A percentile compares a stretch with the other conserved stretches of the same genome.
Evolutionary conservation across 2,113 vertebrate genomes (phyloP).

Genomic region (Tylochromis polylepis): DNA sequence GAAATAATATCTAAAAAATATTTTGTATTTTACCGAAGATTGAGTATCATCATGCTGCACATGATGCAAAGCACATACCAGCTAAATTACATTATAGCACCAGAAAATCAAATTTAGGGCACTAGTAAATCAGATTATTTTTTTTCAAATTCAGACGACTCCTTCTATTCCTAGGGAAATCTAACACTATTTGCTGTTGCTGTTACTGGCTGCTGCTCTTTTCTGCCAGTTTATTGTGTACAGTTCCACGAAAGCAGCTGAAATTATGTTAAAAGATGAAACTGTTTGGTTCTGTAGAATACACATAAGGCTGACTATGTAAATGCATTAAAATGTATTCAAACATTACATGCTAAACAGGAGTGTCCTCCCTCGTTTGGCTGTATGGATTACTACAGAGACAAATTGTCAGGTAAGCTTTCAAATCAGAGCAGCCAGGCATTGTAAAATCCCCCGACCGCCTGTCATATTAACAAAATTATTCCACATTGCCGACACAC

Average conservation of each 20-base stretch:
- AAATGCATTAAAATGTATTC: neutral
- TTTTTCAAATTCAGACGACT: neutral
- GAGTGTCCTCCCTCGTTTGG: neutral
- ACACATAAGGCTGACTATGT: neutral
- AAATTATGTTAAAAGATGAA: neutral
- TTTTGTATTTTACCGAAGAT: neutral
- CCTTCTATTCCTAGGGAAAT: neutral
- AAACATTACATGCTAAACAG: neutral
- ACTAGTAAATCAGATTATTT: neutral
- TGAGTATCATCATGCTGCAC: neutral
- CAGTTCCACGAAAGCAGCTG: neutral
- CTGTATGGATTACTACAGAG: neutral
- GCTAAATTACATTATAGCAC: slow-evolving; percentile 12
- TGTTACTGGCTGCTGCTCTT: neutral
- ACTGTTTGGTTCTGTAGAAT: neutral
- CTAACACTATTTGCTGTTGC: neutral
- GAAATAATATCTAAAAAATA: too few relatives aligned
- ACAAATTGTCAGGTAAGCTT: slow-evolving; percentile 22
- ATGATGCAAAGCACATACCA: neutral
- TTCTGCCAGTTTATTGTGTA: neutral
- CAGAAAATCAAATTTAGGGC: slow-evolving; percentile 13
- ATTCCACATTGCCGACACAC: slow-evolving; percentile 6
- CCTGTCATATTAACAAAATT: slow-evolving; percentile 33
- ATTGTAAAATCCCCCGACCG: neutral
- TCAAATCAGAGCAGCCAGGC: slow-evolving; percentile 26